A percentile compares a stretch with the other conserved stretches of the same genome.
Evolutionary conservation across 2,888 invertebrate genomes (phyloP).

Genomic region (Ypsolopha sequella): DNA sequence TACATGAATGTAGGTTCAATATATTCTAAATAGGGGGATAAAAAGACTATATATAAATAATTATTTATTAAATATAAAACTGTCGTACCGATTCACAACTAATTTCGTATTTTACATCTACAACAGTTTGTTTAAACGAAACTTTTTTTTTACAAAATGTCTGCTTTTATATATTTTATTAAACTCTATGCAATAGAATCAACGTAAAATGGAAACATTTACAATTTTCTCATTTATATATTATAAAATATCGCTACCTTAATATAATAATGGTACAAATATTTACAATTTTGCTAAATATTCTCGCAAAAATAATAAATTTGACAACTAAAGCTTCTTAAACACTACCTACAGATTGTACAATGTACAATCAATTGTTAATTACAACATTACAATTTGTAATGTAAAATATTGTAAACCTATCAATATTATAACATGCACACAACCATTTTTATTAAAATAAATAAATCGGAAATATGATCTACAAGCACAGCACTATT

Average conservation of each 20-base stretch:
- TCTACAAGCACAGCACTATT: background rate
- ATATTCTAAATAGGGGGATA: background rate
- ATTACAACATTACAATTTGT: too few relatives aligned
- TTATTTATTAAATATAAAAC: slow-evolving; percentile 63
- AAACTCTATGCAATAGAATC: slow-evolving; percentile 63
- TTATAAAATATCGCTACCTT: slow-evolving; percentile 23
- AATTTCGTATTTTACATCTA: slow-evolving; percentile 27
- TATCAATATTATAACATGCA: slow-evolving; percentile 46
- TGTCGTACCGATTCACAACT: slow-evolving; percentile 26
- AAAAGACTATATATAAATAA: slow-evolving; percentile 31
- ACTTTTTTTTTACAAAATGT: slow-evolving; percentile 11
- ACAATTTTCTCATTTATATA: slow-evolving; percentile 31
- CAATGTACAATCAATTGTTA: too few relatives aligned
- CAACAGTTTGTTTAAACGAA: slow-evolving; percentile 37
- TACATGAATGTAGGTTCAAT: background rate
- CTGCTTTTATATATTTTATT: slow-evolving; percentile 16
- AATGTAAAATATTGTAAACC: slow-evolving; percentile 13
- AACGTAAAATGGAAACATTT: slow-evolving; percentile 53
- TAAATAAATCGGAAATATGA: slow-evolving; percentile 18
- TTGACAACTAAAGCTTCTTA: slow-evolving; percentile 42
- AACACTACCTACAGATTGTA: background rate
- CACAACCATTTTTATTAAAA: slow-evolving; percentile 50
- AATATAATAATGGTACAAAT: slow-evolving; percentile 12
- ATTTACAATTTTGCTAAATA: slow-evolving; percentile 15
- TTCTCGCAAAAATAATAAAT: slow-evolving; percentile 23